A percentile compares a stretch with the other conserved stretches of the same genome.
Conservation (phyloP, 2,113 vertebrate genomes). For the Hydropotes inermis region DNA sequence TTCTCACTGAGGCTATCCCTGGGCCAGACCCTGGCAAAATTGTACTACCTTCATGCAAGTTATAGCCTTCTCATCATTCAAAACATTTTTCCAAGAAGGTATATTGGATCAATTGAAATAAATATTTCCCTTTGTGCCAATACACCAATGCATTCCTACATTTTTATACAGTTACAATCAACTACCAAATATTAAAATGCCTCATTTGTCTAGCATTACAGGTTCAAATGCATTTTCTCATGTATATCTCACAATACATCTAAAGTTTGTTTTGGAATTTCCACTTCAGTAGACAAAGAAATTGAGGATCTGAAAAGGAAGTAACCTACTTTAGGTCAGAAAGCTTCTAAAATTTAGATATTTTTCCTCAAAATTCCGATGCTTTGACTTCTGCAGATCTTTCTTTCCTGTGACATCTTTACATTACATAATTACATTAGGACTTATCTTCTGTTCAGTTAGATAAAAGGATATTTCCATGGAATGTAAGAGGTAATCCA, state of each 20-base stretch:
- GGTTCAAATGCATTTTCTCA: not conserved
- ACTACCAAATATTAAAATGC: not conserved
- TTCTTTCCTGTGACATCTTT: not conserved
- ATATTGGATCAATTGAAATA: not conserved
- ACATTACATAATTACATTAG: not conserved
- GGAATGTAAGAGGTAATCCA: not conserved
- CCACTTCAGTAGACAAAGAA: not conserved
- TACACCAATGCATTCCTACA: not conserved
- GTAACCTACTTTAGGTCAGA: not conserved
- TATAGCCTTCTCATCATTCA: not conserved
- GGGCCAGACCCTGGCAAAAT: not conserved
- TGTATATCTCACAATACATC: not conserved
- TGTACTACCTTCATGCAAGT: not conserved
- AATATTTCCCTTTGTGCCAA: not conserved
- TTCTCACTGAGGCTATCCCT: not conserved
- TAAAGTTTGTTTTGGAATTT: not conserved
- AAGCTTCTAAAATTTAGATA: not conserved
- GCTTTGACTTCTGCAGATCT: not conserved
- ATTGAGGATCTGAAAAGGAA: not conserved
- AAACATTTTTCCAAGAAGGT: not conserved
- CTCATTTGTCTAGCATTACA: not conserved
- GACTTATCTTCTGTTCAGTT: not conserved
- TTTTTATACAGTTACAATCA: not conserved
- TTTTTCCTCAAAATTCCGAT: not conserved
- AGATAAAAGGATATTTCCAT: not conserved